Evolutionary conservation across 2,888 invertebrate genomes (phyloP), one percentile per base, ranked within the genome.

Genomic region (Platynereis dumerilii): DNA sequence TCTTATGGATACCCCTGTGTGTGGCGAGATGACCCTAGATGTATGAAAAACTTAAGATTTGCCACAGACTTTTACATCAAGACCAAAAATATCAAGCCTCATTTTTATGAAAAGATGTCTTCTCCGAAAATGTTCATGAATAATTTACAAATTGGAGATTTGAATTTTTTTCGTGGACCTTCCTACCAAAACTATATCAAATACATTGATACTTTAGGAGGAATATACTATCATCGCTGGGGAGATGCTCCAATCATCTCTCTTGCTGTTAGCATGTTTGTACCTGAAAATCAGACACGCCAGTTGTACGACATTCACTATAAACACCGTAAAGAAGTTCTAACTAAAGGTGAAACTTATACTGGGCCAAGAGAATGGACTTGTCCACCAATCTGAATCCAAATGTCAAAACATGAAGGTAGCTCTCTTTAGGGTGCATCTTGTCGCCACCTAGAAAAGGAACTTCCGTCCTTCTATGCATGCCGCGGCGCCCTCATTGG

Each of bases 221-320:
- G 73, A 20, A 69, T 73, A 12, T 73, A 58, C 64, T 69, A 66
- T 58, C 55, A 70, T 60, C n/a, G 73, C 15, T 73, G 73, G 73
- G 73, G 73, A 5, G 73, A 73, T 44, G 72, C 72, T 22, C 73
- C 73, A 20, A 70, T 73, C 27, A 70, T 71, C 44, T 56, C 66
- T 1, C 24, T 73, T 26, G 72, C 72, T n/a, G 66, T 73, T n/a
- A 55, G 67, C 28, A 45, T 73, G 53, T 69, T 73, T 59, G 55
- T 73, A 15, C 64, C 65, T 0, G 56, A 53, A 45, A 57, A 48
- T 15, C n/a, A 64, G 42, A 56, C 60, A 0, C 66, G 67, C 56
- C 42, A 52, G 20, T 72, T 72, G 55, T 44, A 59, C 7, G 71
- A 72, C 28, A 56, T 72, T 20, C 57, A 52, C 2, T 72, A 72